Conservation (phyloP, 2,888 invertebrate species). For the Ephialtes manifestator region DNA sequence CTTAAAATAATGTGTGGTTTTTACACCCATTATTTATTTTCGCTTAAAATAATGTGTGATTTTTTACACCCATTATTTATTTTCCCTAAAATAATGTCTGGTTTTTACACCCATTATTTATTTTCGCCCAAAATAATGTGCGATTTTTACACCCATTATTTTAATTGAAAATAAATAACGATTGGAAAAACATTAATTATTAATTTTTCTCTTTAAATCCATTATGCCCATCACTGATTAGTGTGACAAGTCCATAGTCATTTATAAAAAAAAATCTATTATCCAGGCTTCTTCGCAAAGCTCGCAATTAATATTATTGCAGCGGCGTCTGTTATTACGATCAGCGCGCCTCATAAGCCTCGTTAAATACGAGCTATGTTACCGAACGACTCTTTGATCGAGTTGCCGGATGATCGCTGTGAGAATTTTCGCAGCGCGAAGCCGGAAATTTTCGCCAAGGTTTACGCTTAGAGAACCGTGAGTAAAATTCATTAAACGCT, state of each 20-base stretch:
- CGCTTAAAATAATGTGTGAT: too few relatives aligned
- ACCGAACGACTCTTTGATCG: constrained; percentile 16
- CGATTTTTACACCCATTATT: too few relatives aligned
- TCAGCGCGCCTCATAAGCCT: neutral
- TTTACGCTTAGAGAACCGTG: neutral
- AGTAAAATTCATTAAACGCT: constrained; percentile 6
- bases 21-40: too few relatives aligned
- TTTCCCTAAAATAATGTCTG: too few relatives aligned
- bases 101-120: too few relatives aligned
- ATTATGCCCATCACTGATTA: too few relatives aligned
- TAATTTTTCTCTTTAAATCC: too few relatives aligned
- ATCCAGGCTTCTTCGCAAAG: constrained; percentile 18
- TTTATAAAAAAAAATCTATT: constrained; percentile 3
- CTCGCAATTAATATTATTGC: constrained; percentile 24
- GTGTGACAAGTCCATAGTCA: constrained; percentile 10
- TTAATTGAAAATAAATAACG: too few relatives aligned
- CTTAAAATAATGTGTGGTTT: too few relatives aligned
- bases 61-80: too few relatives aligned
- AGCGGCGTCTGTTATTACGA: constrained; percentile 13
- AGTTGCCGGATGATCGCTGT: constrained; percentile 31
- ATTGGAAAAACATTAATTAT: too few relatives aligned
- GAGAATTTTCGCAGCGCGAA: constrained; percentile 19
- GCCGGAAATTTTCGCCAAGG: neutral
- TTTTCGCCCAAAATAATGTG: too few relatives aligned
- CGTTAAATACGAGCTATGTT: constrained; percentile 18